phyloP scores from a whole-genome alignment of 2,113 vertebrate species.

The Nycticorax nycticorax region DNA sequence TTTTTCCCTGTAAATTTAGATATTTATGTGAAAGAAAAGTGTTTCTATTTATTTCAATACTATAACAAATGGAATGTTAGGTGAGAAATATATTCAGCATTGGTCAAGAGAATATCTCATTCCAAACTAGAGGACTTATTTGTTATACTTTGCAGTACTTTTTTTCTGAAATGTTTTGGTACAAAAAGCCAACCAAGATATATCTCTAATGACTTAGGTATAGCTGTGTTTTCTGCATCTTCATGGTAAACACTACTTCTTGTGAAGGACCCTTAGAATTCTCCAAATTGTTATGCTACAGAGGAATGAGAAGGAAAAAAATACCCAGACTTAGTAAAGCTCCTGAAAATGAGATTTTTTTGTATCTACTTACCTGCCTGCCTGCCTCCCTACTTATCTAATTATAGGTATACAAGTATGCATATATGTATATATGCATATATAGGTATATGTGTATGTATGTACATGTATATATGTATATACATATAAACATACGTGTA shows the following conservation, averaged over 20 bases:
- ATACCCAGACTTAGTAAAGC: background rate
- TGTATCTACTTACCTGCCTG: background rate
- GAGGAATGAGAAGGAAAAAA: background rate
- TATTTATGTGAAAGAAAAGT: background rate
- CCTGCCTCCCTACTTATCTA: background rate
- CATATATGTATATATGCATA: no score
- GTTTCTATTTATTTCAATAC: background rate
- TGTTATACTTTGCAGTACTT: background rate
- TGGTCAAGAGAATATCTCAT: background rate
- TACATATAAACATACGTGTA: background rate
- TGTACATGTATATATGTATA: background rate
- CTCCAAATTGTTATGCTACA: background rate
- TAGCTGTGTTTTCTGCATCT: background rate
- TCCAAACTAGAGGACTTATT: background rate
- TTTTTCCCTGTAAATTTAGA: background rate
- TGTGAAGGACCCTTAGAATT: background rate
- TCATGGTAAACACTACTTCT: background rate
- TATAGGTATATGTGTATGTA: background rate
- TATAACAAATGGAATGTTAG: background rate
- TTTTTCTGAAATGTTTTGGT: background rate
- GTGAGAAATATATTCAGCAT: background rate
- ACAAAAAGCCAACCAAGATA: background rate
- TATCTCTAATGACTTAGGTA: background rate
- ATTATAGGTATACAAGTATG: background rate
- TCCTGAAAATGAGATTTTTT: background rate